Evolutionary conservation across 2,113 vertebrate species (phyloP).

Genomic region (Microtus pennsylvanicus): DNA sequence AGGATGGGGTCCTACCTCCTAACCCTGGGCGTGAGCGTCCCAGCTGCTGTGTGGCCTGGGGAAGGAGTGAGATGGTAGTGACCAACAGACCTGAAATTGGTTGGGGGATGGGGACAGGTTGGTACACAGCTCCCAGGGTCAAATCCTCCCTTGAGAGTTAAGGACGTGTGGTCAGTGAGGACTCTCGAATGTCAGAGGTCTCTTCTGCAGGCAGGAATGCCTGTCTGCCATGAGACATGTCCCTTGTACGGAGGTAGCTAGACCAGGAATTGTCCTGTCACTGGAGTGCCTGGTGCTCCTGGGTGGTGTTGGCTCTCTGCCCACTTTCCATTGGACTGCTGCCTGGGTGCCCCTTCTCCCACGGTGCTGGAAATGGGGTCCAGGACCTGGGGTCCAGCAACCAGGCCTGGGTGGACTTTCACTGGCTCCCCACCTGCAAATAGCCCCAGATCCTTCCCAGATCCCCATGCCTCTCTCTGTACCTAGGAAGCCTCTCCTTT

Average conservation of each 20-base stretch:
- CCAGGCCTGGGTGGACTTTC: neutral
- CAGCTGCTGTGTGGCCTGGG: neutral
- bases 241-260: neutral
- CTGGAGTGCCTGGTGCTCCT: neutral
- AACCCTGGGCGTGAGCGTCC: neutral
- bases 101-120: neutral
- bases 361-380: neutral
- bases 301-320: neutral
- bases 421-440: neutral
- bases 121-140: neutral
- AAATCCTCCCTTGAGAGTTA: neutral
- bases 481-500: neutral
- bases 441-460: neutral
- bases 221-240: neutral
- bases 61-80: neutral
- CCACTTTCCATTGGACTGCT: neutral
- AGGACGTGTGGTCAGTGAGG: neutral
- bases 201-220: neutral
- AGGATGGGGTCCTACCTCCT: neutral
- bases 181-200: neutral
- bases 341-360: neutral
- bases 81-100: neutral
- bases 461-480: neutral
- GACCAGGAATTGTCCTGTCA: neutral
- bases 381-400: neutral